Base-by-base conservation (phyloP, 2,113 vertebrate species). In the Tenrec ecaudatus region DNA sequence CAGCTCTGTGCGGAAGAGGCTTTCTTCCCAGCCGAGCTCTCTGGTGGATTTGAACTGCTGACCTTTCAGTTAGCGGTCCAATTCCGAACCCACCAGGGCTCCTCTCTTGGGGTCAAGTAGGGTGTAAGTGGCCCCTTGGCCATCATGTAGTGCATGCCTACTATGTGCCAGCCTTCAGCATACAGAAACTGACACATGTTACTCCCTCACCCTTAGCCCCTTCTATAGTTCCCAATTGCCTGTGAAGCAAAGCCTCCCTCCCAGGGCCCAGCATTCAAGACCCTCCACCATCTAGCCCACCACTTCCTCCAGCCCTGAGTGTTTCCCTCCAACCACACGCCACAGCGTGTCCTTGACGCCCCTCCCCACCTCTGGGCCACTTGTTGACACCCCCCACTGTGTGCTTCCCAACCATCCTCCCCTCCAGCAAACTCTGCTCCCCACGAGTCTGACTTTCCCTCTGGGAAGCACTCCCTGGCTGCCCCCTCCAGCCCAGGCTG, bases 111-210 rank as follows among this genome's bases (percentile, higher is more conserved):
- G 47, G 47, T 53, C 47, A 5, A 53, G 47, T 10, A 53, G 47
- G 47, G 47, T 53, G 9, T 53, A 10, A 53, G 47, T 53, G 47
- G 60, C 12, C 53, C 20, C 25, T 38, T 64, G 64, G 64, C 31
- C 3, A 0, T 75, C 25, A 1, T 31, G 1, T 15, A 9, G 43
- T 16, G 87, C 75, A 33, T 33, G 31, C 43, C 60, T 47, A 10
- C 22, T 25, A 0, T 25, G 7, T 36, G 31, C 6, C 38, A 29
- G 6, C 6, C 12, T 9, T 10, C 3, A 73, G 6, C 6, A 17
- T 9, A 14, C 3, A 73, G 58, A 64, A n/a, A 16, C 47, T 14
- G 12, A 53, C 6, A 9, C 78, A 12, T 0, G 8, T 88, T 80
- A 7, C 53, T 60, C 19, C 31, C 40, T 84, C 20, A 4, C 71